Percentiles rank a stretch among this genome's conserved stretches.
phyloP scores from a whole-genome alignment of 1,140 invertebrate species.

The Ostrea edulis region DNA sequence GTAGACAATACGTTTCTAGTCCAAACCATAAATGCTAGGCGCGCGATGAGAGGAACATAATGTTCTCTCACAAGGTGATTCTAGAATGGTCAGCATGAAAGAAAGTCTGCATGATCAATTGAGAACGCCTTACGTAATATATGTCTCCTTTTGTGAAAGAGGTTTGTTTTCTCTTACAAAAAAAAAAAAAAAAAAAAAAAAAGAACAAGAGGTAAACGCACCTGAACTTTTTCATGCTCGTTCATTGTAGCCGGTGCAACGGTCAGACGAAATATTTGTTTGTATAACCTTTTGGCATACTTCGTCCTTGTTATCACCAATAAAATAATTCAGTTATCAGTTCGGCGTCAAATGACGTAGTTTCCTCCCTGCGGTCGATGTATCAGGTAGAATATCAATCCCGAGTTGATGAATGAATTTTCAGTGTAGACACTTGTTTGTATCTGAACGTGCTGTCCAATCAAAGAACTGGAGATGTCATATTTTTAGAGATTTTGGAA shows the following conservation, averaged over 20 bases:
- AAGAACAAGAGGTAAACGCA: neutral
- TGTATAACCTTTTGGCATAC: neutral
- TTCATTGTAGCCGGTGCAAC: neutral
- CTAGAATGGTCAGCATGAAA: neutral
- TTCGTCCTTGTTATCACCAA: neutral
- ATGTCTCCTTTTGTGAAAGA: neutral
- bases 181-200: too few relatives aligned
- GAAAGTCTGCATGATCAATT: neutral
- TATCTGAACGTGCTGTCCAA: neutral
- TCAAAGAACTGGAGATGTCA: neutral
- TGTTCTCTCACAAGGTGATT: neutral
- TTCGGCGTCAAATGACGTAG: neutral
- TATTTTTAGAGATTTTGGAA: neutral
- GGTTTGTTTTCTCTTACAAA: neutral
- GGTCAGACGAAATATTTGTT: constrained; percentile 23
- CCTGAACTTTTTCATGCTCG: neutral
- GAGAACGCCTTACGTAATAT: neutral
- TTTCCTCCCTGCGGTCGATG: neutral
- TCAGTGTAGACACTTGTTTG: neutral
- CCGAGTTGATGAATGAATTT: neutral
- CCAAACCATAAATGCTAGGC: neutral
- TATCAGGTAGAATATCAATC: constrained; percentile 1
- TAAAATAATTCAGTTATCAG: constrained; percentile 10
- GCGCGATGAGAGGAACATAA: neutral
- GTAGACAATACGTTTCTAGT: neutral